These are phyloP conservation scores for Exephanes ischioxanthus DNA, from an alignment of 2,888 invertebrate species.

Conservation along the genomic window DNA sequence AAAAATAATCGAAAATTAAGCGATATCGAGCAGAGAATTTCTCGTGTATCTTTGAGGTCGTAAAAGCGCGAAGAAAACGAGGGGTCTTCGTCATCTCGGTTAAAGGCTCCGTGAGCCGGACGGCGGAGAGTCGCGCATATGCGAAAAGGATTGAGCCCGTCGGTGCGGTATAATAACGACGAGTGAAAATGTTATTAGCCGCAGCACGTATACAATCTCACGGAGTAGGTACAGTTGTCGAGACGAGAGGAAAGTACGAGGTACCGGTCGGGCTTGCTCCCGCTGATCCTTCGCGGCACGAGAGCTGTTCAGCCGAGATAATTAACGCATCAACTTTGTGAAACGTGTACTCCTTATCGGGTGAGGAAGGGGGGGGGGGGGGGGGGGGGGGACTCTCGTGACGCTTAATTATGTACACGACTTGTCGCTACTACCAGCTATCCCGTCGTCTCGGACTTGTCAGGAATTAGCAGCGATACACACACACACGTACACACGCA, in stretches of 20 bases:
- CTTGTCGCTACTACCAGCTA: constrained; percentile 68
- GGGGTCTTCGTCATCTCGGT: constrained; percentile 43
- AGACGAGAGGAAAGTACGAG: constrained; percentile 25
- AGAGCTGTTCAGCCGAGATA: constrained; percentile 65
- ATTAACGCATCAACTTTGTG: constrained; percentile 67
- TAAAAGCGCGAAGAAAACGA: constrained; percentile 65
- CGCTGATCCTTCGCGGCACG: constrained; percentile 55
- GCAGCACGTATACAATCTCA: constrained; percentile 65
- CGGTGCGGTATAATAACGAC: constrained; percentile 65
- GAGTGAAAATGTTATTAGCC: constrained; percentile 69
- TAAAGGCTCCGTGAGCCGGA: constrained; percentile 44
- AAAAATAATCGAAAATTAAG: constrained; percentile 12
- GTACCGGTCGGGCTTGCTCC: constrained; percentile 60
- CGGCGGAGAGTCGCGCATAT: constrained; percentile 48
- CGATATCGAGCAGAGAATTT: constrained; percentile 54
- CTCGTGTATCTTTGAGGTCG: constrained; percentile 52
- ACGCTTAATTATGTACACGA: constrained; percentile 69
- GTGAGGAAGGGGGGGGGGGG: constrained; percentile 33
- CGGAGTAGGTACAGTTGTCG: constrained; percentile 10
- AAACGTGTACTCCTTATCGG: constrained; percentile 68
- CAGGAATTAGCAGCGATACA: constrained; percentile 54
- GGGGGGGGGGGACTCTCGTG: constrained; percentile 52
- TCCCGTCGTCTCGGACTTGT: constrained; percentile 61
- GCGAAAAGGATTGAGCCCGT: constrained; percentile 51
- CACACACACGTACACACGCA: neutral